Base-by-base conservation (phyloP, 2,888 invertebrate genomes). In the Keiferia lycopersicella region DNA sequence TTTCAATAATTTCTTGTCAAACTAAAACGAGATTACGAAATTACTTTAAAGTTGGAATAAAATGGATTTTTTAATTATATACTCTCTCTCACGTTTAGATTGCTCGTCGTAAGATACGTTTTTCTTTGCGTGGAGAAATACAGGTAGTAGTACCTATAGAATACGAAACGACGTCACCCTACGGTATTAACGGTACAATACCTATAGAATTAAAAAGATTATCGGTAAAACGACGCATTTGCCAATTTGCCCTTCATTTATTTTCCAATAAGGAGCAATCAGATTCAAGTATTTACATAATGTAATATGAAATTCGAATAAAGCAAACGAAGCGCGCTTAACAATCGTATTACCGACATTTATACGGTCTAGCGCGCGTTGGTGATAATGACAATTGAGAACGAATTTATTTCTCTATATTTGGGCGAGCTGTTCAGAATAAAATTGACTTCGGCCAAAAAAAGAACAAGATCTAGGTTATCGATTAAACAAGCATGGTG, bases 321-420 rank as follows among this genome's bases (percentile, higher is more conserved):
- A 63, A 67, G 61, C 57, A 65, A 69, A 67, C 64, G 59, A 67
- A 65, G 64, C 62, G 64, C 57, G 57, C 45, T 22, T 45, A 63
- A 61, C 45, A 63, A 63, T 39, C 56, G 22, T 39, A 39, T 62
- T 53, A 45, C 45, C n/a, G n/a, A 45, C 45, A n/a, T 14, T 41
- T 41, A 6, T 45, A 16, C 45, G 45, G 45, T 45, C 45, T 8
- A 45, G 45, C 45, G 45, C 45, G n/a, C 45, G 45, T 45, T 45
- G 45, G 45, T 34, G 34, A 34, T 34, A 34, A 8, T 34, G 6
- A 34, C 34, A 34, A 34, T 34, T 4, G 34, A 1, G 3, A 34
- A 34, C 6, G 8, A 34, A 34, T 34, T 34, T 1, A 4, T 8
- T 34, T 34, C 10, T 34, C 34, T 34, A 34, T 34, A 34, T 34